A percentile compares a stretch with the other conserved stretches of the same genome.
Conservation (phyloP, 2,113 vertebrate genomes). For the Alethe diademata region DNA sequence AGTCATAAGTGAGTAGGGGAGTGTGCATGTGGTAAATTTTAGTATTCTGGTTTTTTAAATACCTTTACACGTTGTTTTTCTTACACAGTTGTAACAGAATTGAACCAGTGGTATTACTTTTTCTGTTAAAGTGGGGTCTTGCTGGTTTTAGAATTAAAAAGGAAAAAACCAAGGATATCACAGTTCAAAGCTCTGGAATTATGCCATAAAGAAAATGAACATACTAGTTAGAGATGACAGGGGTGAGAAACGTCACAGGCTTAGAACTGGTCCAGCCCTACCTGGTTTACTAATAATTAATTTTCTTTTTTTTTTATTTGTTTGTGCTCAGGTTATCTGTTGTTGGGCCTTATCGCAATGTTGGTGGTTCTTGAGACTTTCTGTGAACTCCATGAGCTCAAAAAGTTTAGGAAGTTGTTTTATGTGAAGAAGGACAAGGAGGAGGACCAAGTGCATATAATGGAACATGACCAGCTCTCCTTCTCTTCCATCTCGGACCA, state of each 20-base stretch:
- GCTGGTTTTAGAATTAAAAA: background rate
- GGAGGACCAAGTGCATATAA: slow-evolving; percentile 85
- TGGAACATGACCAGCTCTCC: slow-evolving; percentile 92
- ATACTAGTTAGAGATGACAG: background rate
- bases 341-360: slow-evolving; percentile 92
- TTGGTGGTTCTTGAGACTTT: slow-evolving; percentile 95
- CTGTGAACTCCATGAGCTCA: slow-evolving; percentile 95
- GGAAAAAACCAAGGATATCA: background rate
- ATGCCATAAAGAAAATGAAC: background rate
- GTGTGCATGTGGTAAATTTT: background rate
- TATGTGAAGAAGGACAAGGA: slow-evolving; percentile 93
- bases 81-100: background rate
- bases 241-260: background rate
- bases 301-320: background rate
- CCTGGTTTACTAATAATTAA: background rate
- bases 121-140: background rate
- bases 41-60: background rate
- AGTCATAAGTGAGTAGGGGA: background rate
- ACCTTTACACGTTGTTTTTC: background rate
- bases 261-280: background rate
- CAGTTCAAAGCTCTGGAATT: background rate
- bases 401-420: slow-evolving; percentile 93
- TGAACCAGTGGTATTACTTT: background rate
- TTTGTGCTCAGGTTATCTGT: slow-evolving; percentile 82
- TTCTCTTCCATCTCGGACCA: slow-evolving; percentile 87